Base-by-base conservation (phyloP, 1,140 invertebrate genomes). In the Coelopa frigida region DNA sequence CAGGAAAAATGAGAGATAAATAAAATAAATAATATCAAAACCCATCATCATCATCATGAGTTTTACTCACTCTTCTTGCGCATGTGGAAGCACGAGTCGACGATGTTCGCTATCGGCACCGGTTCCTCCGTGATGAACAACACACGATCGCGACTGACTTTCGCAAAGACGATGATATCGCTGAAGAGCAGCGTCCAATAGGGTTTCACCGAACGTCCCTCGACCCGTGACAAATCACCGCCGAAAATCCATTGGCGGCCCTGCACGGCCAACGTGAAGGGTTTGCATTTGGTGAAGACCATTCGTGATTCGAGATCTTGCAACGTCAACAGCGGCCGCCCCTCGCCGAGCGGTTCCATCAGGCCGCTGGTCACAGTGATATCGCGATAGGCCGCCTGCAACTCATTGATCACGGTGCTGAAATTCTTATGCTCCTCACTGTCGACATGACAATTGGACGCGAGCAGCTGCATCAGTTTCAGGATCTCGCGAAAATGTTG, bases 201-300 rank as follows among this genome's bases (percentile, higher is more conserved):
- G 1, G 86, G 83, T 49, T 85, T 77, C 11, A 86, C 74, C 8
- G 83, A 79, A n/a, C 85, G 75, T 1, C 85, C 85, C 72, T 89
- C 87, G 1, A 89, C 83, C 45, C 85, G 78, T 8, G 80, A 82
- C 15, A 91, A 62, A 50, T 89, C 87, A 2, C 87, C 87, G 11
- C 87, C 87, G 52, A 90, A 89, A 36, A 91, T 83, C 87, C 87
- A 90, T 69, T 89, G 85, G 46, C 88, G 77, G 6, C 85, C 85
- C 31, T 83, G 82, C 53, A 84, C 82, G 55, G 80, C 84, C 61
- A 91, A 71, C 18, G 82, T 80, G 62, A 91, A 91, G 36, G 88
- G 86, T 78, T 87, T 89, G 75, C 87, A 89, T 68, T 85, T 81
- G 53, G 87, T 88, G 70, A 89, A 89, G 47, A 89, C 87, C 56